Conservation (phyloP, 1,140 invertebrate species). For the Lordiphosa collinella region DNA sequence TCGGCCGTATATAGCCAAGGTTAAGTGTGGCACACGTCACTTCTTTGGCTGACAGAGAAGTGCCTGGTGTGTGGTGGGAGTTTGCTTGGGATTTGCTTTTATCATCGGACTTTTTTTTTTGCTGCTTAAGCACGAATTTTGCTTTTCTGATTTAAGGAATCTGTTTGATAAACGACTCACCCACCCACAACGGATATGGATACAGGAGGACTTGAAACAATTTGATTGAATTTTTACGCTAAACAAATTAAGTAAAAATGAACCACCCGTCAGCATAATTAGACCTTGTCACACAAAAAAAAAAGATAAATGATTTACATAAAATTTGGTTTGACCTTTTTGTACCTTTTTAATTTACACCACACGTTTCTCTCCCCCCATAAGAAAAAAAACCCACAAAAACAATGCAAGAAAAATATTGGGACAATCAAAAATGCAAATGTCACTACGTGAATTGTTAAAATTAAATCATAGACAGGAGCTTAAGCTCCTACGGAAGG, state of each 20-base stretch:
- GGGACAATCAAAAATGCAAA: conserved; percentile 72
- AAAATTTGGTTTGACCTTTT: conserved; percentile 24
- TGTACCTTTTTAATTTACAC: conserved; percentile 50
- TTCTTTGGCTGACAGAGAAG: conserved; percentile 10
- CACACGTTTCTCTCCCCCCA: conserved; percentile 44
- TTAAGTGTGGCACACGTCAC: conserved; percentile 69
- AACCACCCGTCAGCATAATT: conserved; percentile 39
- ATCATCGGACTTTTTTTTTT: conserved; percentile 18
- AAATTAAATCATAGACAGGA: conserved; percentile 31
- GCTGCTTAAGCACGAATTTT: conserved; percentile 61
- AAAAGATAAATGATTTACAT: conserved; percentile 54
- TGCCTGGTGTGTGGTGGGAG: conserved; percentile 17
- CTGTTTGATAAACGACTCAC: too few relatives aligned
- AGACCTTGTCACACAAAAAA: conserved; percentile 43
- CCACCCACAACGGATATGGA: too few relatives aligned
- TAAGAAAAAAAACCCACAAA: conserved; percentile 32
- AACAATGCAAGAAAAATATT: conserved; percentile 60
- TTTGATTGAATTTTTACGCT: conserved; percentile 40
- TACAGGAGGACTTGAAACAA: conserved; percentile 13
- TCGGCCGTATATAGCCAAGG: conserved; percentile 68
- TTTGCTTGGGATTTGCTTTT: conserved; percentile 33
- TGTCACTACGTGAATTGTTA: conserved; percentile 62
- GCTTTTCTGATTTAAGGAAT: too few relatives aligned
- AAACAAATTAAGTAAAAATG: neutral
- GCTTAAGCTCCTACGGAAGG: conserved; percentile 2